Evolutionary conservation across 2,113 vertebrate species (phyloP).

Genomic region (Cygnus buccinator): DNA sequence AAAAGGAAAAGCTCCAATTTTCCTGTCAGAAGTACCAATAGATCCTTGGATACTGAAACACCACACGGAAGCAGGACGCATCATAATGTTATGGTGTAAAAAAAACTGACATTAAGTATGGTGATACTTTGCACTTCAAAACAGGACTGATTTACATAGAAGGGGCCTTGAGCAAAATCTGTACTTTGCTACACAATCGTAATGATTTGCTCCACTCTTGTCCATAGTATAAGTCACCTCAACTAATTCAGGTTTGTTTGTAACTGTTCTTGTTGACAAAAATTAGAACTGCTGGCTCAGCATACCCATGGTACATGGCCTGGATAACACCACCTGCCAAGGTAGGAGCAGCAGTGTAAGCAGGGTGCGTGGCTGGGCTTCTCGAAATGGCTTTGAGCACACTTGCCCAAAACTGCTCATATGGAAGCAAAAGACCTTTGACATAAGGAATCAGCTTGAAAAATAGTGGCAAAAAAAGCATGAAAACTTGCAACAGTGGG

Average conservation of each 20-base stretch:
- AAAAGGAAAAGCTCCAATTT: not conserved
- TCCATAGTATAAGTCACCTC: not conserved
- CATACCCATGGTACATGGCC: not conserved
- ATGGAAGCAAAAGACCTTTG: not conserved
- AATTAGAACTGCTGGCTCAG: not conserved
- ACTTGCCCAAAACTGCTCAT: not conserved
- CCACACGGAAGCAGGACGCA: not conserved
- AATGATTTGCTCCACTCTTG: not conserved
- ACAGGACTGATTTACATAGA: not conserved
- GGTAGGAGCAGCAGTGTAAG: not conserved
- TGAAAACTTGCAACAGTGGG: not conserved
- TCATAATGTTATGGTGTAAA: not conserved
- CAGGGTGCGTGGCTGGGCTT: not conserved
- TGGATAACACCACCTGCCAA: not conserved
- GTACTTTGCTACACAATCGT: not conserved
- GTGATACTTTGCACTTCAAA: not conserved
- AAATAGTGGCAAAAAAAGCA: not conserved
- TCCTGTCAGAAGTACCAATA: not conserved
- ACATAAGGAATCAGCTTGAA: not conserved
- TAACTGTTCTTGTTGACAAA: not conserved
- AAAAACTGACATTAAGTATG: not conserved
- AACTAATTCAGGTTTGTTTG: not conserved
- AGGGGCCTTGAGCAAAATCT: not conserved
- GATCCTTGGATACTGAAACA: not conserved
- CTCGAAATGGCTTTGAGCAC: not conserved